Percentiles rank a stretch among this genome's conserved stretches.
These are phyloP conservation scores for Plestiodon gilberti DNA, from an alignment of 2,113 vertebrate genomes.

Conservation along the genomic window DNA sequence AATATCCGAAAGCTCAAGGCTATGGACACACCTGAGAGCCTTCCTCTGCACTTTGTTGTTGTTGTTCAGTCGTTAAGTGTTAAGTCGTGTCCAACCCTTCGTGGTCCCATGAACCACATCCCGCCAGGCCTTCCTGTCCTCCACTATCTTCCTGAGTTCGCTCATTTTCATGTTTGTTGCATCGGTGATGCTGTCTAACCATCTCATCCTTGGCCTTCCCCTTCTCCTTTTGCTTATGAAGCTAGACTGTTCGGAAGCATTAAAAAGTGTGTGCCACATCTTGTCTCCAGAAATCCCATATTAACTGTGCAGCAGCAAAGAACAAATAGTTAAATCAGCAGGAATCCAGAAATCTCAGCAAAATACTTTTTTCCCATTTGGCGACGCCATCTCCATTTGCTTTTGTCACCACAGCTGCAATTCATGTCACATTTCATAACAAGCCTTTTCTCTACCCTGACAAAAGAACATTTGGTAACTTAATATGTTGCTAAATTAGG, in stretches of 20 bases:
- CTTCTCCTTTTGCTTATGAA: too few species aligned
- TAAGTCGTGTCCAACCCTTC: too few species aligned
- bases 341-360: slow-evolving; percentile 12
- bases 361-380: neutral
- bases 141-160: too few species aligned
- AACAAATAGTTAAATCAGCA: neutral
- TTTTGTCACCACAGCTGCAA: neutral
- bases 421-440: slow-evolving; percentile 1
- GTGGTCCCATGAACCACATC: too few species aligned
- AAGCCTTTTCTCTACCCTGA: neutral
- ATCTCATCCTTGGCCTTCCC: too few species aligned
- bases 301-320: slow-evolving; percentile 24
- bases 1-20: slow-evolving; percentile 10
- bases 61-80: too few species aligned
- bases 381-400: neutral
- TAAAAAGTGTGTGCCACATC: slow-evolving; percentile 18
- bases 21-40: neutral
- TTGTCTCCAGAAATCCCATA: slow-evolving; percentile 14
- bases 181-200: too few species aligned
- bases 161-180: too few species aligned
- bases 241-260: slow-evolving; percentile 2
- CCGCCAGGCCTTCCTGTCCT: too few species aligned
- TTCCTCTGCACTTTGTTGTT: too few species aligned
- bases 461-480: neutral
- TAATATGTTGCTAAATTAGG: neutral